Evolutionary conservation across 1,140 invertebrate genomes (phyloP), one percentile per base, ranked within the genome.

Genomic region (Mizuhopecten yessoensis): DNA sequence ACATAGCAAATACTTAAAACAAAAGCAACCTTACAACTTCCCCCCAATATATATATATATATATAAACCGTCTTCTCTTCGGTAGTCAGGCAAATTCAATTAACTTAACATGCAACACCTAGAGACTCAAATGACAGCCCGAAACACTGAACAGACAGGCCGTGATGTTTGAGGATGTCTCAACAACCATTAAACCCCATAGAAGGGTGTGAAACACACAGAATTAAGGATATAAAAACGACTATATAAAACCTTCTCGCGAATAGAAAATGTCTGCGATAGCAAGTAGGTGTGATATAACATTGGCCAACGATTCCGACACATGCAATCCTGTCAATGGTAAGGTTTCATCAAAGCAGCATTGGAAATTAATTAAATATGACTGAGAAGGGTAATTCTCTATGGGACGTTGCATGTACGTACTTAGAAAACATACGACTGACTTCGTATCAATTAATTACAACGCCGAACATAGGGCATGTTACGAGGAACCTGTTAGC

Each of bases 231-330:
- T 75, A 75, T 75, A 75, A 75, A 75, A 75, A 75, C n/a, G n/a
- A 29, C 57, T 29, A 5, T 75, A 75, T 75, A 75, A 75, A 75
- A 29, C 57, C 9, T 9, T 29, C n/a, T 7, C 23, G 2, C 57
- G 23, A 75, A 75, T 29, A 75, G 57, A 75, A 75, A 75, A n/a
- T 75, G 57, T 75, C 57, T 75, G 57, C 57, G n/a, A 75, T 75
- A 75, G 57, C 2, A n/a, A 29, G 23, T 9, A 75, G 57, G 57
- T 75, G 57, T 75, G 57, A 75, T n/a, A n/a, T n/a, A 75, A n/a
- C 23, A 75, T 75, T 75, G 23, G 57, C 23, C 57, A 75, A 75
- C 11, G 57, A 75, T 75, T 75, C 57, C 1, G 57, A 75, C 1
- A 11, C 57, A 75, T 75, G 57, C 57, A n/a, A 75, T 29, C 57